Conservation (phyloP, 37 sponge, comb jelly and placozoan species). For the Hormiphora californensis region DNA sequence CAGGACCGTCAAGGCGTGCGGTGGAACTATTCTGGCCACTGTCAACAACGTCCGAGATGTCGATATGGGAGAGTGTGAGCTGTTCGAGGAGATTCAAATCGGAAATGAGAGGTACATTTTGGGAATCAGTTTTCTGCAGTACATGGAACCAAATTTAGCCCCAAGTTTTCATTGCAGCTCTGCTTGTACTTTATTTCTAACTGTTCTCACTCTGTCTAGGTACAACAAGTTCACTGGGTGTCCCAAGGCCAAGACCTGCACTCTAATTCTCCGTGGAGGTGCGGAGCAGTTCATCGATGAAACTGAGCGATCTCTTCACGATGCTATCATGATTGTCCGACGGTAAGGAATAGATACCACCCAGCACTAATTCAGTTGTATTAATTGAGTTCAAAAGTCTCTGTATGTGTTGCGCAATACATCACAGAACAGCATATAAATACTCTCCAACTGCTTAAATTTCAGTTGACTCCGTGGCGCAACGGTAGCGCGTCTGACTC, state of each 20-base stretch:
- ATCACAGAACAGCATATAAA: no score
- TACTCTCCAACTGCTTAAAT: neutral
- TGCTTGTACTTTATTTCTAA: neutral
- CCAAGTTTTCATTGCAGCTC: neutral
- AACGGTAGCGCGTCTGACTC: conserved; percentile 57
- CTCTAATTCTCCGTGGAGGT: conserved; percentile 89
- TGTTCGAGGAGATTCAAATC: conserved; percentile 94
- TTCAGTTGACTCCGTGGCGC: conserved; percentile 45
- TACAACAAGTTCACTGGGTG: conserved; percentile 95
- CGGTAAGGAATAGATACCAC: neutral
- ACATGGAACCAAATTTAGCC: neutral
- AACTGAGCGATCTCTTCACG: conserved; percentile 97
- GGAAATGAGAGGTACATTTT: conserved; percentile 87
- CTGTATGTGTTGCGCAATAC: neutral
- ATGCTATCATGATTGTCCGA: conserved; percentile 99
- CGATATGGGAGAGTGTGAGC: conserved; percentile 78
- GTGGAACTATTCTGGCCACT: conserved; percentile 93
- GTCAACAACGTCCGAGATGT: conserved; percentile 64
- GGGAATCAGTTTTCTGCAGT: neutral
- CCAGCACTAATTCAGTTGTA: neutral
- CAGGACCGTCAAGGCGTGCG: conserved; percentile 95
- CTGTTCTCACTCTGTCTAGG: conserved; percentile 56
- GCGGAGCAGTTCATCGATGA: conserved; percentile 99
- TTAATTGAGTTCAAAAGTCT: neutral
- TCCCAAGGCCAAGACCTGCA: conserved; percentile 94